phyloP scores from a whole-genome alignment of 2,888 invertebrate species.

The Drosophila subquinaria region DNA sequence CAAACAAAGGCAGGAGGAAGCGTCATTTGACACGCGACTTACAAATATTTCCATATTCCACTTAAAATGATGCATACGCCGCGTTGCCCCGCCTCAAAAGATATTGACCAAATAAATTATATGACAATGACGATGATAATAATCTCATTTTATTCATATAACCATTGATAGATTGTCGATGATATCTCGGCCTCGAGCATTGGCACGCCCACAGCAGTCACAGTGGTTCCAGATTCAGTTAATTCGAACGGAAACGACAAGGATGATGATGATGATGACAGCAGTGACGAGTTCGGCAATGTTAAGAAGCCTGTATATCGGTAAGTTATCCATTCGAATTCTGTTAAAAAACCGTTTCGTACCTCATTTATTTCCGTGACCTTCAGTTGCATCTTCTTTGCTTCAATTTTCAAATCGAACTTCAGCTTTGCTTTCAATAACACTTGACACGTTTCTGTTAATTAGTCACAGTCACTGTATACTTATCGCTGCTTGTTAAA shows the following conservation, averaged over 20 bases:
- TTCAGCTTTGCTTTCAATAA: slow-evolving; percentile 24
- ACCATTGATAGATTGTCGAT: slow-evolving; percentile 67
- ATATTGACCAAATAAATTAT: slow-evolving; percentile 1
- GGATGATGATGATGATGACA: slow-evolving; percentile 62
- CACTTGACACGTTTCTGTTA: slow-evolving; percentile 45
- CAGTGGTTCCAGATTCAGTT: slow-evolving; percentile 59
- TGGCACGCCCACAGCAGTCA: slow-evolving; percentile 47
- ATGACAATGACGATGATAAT: slow-evolving; percentile 1
- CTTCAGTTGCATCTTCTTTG: slow-evolving; percentile 1
- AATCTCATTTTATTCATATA: slow-evolving; percentile 13
- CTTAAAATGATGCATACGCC: slow-evolving; percentile 36
- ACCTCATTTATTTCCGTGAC: background rate
- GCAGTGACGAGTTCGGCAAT: slow-evolving; percentile 74
- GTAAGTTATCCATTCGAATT: slow-evolving; percentile 48
- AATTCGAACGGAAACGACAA: slow-evolving; percentile 54
- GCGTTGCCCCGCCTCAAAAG: slow-evolving; percentile 1
- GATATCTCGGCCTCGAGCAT: slow-evolving; percentile 68
- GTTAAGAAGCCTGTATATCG: slow-evolving; percentile 67
- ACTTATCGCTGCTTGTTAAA: background rate
- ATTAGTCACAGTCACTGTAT: slow-evolving; percentile 22
- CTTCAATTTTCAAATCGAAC: background rate
- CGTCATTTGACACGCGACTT: slow-evolving; percentile 1
- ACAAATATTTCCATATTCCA: slow-evolving; percentile 11
- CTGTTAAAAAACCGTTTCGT: slow-evolving; percentile 1
- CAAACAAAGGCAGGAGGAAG: slow-evolving; percentile 36